These are phyloP conservation scores for Formica selysi DNA, from an alignment of 1,140 invertebrate species.

Conservation along the genomic window DNA sequence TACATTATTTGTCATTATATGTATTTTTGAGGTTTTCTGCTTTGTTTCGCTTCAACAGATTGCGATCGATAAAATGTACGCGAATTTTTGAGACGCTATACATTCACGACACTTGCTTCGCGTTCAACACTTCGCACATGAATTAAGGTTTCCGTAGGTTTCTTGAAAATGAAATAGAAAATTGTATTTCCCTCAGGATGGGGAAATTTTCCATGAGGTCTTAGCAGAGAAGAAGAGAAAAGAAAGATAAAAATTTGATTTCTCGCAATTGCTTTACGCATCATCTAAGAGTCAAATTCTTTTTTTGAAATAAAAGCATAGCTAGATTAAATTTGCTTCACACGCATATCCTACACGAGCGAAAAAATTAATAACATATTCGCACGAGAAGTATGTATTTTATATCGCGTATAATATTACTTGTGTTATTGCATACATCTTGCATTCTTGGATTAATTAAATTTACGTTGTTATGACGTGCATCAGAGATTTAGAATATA, in stretches of 20 bases:
- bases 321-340: slow-evolving; percentile 28
- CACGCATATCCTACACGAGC: background rate
- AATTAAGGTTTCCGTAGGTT: slow-evolving; percentile 39
- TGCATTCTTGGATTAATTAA: background rate
- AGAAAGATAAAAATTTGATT: slow-evolving; percentile 39
- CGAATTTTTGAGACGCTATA: background rate
- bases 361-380: slow-evolving; percentile 1
- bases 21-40: background rate
- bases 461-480: background rate
- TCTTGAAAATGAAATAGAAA: slow-evolving; percentile 17
- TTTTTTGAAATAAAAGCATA: slow-evolving; percentile 28
- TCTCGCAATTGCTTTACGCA: slow-evolving; percentile 8
- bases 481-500: background rate
- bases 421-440: background rate
- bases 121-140: slow-evolving; percentile 25
- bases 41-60: background rate
- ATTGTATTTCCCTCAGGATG: slow-evolving; percentile 11
- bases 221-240: background rate
- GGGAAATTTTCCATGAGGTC: slow-evolving; percentile 5
- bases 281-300: slow-evolving; percentile 20
- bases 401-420: background rate
- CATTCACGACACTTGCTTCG: slow-evolving; percentile 10
- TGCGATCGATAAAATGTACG: slow-evolving; percentile 11
- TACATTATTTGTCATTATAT: background rate
- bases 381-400: background rate